phyloP scores from a whole-genome alignment of 2,113 vertebrate genomes.

The Anolis carolinensis region DNA sequence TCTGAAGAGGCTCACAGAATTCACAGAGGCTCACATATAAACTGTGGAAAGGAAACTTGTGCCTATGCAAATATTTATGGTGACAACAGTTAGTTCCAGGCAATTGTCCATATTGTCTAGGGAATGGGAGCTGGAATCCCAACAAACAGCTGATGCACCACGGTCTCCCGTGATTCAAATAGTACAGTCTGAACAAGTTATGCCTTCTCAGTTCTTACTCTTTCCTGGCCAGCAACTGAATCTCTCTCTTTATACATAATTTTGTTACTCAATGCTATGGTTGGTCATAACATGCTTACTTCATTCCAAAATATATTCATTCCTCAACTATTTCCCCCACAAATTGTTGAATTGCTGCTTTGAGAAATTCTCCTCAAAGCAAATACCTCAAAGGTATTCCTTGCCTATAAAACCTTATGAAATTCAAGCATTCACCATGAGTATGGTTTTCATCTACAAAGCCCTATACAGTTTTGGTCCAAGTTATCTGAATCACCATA shows the following conservation, averaged over 20 bases:
- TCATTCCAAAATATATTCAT: not conserved
- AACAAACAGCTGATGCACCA: not conserved
- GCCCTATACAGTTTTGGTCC: too few relatives aligned
- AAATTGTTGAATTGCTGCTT: not conserved
- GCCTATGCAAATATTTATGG: not conserved
- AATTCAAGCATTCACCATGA: too few relatives aligned
- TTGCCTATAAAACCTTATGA: too few relatives aligned
- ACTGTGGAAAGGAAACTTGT: not conserved
- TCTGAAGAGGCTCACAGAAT: not conserved
- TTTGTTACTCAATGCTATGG: not conserved
- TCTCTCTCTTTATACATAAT: not conserved
- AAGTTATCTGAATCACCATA: too few relatives aligned
- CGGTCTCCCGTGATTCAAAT: too few relatives aligned
- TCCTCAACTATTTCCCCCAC: not conserved
- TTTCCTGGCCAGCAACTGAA: not conserved
- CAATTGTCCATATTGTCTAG: not conserved
- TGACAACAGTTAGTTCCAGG: not conserved
- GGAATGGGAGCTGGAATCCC: not conserved
- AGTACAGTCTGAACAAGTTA: not conserved
- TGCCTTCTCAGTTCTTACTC: not conserved
- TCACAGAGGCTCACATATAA: not conserved
- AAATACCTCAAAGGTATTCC: too few relatives aligned
- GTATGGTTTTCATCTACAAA: too few relatives aligned
- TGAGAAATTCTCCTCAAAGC: not conserved
- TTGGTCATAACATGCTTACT: not conserved